These are phyloP conservation scores for Hippolais icterina DNA, from an alignment of 2,113 vertebrate species.

Conservation along the genomic window DNA sequence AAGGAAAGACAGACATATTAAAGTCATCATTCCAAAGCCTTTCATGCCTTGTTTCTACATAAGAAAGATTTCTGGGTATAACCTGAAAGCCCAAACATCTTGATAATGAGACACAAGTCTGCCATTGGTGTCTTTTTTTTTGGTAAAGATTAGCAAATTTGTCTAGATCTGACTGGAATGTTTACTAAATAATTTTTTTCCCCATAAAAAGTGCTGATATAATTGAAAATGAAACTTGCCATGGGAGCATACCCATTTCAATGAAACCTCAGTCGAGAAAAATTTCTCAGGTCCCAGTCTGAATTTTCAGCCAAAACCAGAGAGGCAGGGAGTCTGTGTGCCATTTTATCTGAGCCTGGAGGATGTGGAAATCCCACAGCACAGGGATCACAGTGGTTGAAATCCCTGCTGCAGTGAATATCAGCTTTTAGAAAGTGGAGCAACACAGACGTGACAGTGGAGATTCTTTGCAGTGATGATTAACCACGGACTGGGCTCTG, in stretches of 20 bases:
- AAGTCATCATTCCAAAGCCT: neutral
- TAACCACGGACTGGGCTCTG: neutral
- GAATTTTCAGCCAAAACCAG: neutral
- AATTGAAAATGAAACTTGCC: neutral
- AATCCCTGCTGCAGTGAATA: neutral
- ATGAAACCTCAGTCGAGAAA: neutral
- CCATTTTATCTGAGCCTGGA: neutral
- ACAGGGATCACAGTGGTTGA: neutral
- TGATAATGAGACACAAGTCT: neutral
- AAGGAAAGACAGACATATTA: neutral
- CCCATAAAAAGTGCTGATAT: neutral
- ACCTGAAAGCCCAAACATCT: neutral
- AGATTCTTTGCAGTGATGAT: neutral
- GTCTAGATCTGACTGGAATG: neutral
- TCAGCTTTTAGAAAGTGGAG: neutral
- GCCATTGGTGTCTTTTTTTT: neutral
- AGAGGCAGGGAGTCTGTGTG: neutral
- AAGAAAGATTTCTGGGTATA: neutral
- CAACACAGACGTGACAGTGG: neutral
- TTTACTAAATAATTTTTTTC: neutral
- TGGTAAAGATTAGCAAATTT: neutral
- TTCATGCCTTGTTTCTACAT: neutral
- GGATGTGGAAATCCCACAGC: neutral
- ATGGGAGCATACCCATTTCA: neutral
- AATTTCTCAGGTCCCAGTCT: neutral